Conservation (phyloP, 92 coral and sea anemone species). For the Phenganax marumi region DNA sequence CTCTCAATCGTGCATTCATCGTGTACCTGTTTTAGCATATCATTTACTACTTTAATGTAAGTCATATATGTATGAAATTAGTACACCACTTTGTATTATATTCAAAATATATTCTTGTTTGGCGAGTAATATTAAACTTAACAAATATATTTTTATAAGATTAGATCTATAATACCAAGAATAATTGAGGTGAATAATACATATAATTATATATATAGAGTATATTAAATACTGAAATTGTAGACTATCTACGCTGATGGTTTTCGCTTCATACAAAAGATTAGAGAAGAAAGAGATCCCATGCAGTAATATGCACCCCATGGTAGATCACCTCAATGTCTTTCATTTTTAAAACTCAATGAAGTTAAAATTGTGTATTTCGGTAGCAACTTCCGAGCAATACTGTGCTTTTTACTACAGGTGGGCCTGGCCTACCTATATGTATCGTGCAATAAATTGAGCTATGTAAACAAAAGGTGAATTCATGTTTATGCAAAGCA, state of each 20-base stretch:
- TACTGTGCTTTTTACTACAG: background rate
- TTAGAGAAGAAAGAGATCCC: too few relatives aligned
- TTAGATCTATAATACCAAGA: background rate
- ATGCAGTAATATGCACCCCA: too few relatives aligned
- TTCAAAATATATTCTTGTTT: conserved; percentile 13
- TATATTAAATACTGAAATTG: background rate
- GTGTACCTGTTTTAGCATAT: too few relatives aligned
- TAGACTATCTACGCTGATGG: background rate
- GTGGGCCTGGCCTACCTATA: background rate
- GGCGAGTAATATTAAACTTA: conserved; percentile 5
- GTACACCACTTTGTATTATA: background rate
- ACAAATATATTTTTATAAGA: conserved; percentile 3
- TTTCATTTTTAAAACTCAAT: too few relatives aligned
- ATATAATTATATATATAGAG: background rate
- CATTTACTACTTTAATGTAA: too few relatives aligned
- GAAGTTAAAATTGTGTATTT: background rate
- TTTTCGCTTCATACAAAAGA: too few relatives aligned
- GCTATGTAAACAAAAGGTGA: conserved; percentile 1
- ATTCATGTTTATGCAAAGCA: conserved; percentile 72
- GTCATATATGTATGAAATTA: background rate
- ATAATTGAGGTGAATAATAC: background rate
- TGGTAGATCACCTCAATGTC: too few relatives aligned
- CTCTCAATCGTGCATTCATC: too few relatives aligned
- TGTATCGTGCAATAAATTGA: background rate
- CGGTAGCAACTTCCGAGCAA: background rate